Conservation (phyloP, 1,140 invertebrate genomes). For the Euschistus heros region DNA sequence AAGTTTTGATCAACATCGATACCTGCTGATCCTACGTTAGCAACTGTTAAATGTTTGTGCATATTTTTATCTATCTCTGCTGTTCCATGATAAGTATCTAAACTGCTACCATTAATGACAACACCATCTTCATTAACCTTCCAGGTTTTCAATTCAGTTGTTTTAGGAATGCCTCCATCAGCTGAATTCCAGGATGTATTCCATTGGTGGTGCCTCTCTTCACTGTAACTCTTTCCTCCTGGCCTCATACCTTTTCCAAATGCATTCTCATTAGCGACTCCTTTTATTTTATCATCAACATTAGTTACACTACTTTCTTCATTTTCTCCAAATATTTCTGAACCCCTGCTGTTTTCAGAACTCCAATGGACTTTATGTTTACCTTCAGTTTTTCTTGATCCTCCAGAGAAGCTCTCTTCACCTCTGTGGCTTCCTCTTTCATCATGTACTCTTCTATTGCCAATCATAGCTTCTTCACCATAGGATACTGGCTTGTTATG, state of each 20-base stretch:
- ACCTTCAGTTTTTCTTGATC: slow-evolving; percentile 4
- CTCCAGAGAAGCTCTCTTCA: not conserved
- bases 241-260: not conserved
- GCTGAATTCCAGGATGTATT: slow-evolving; percentile 30
- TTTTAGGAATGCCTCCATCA: slow-evolving; percentile 24
- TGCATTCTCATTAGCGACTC: not conserved
- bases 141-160: slow-evolving; percentile 23
- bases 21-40: not conserved
- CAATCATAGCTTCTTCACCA: too few relatives aligned
- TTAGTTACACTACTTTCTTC: not conserved
- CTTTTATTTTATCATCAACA: not conserved
- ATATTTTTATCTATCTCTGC: slow-evolving; percentile 2
- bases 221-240: slow-evolving; percentile 14
- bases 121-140: slow-evolving; percentile 28
- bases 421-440: too few relatives aligned
- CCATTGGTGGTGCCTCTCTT: slow-evolving; percentile 12
- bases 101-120: slow-evolving; percentile 26
- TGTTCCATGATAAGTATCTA: slow-evolving; percentile 20
- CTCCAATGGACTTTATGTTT: slow-evolving; percentile 8
- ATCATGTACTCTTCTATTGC: too few relatives aligned
- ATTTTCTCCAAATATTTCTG: not conserved
- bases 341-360: not conserved
- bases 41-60: not conserved
- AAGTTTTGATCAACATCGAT: slow-evolving; percentile 15
- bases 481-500: too few relatives aligned